Evolutionary conservation across 2,797 vertebrate genomes (phyloP), one percentile per base, ranked within the genome.

Genomic region (Acanthurus lineatus): DNA sequence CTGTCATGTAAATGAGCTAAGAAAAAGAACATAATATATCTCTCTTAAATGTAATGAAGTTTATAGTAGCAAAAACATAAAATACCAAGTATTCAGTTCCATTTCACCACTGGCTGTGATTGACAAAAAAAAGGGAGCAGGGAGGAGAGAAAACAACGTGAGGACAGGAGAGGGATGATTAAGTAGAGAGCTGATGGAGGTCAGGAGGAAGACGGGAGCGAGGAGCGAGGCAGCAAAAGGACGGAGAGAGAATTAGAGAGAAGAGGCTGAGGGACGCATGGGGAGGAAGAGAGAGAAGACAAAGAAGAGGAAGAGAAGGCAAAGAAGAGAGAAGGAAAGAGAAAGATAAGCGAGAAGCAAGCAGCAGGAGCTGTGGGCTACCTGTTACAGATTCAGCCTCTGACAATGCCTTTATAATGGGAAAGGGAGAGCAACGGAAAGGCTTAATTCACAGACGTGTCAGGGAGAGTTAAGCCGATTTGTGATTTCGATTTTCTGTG

Each of bases 381-480:
- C 92, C 92, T 92, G 91, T 89, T 90, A 92, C 86, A 51, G 89
- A 92, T 90, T 92, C 88, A 90, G 89, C 76, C 74, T 75, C 91
- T 85, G 90, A 93, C 90, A 94, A 93, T 88, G 89, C 89, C 85
- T 92, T 89, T 88, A 93, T 91, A 93, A 95, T 93, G 89, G 92
- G 85, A 92, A 90, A 86, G 74, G 86, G 89, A 86, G 90, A 91
- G 90, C 84, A 90, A 88, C 85, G 90, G 91, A 93, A 94, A 91
- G 81, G 89, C 90, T 94, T 94, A 90, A 94, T 94, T 91, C 92
- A 92, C 91, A 93, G 91, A 93, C 76, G 86, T 93, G 93, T 95
- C 92, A 83, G 92, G 86, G 85, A 91, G 93, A 92, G 91, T 94
- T 95, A 93, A 94, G 94, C 91, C 89, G 92, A 94, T 94, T 94